These are phyloP conservation scores for Marisa cornuarietis DNA, from an alignment of 1,140 invertebrate species.

Conservation along the genomic window DNA sequence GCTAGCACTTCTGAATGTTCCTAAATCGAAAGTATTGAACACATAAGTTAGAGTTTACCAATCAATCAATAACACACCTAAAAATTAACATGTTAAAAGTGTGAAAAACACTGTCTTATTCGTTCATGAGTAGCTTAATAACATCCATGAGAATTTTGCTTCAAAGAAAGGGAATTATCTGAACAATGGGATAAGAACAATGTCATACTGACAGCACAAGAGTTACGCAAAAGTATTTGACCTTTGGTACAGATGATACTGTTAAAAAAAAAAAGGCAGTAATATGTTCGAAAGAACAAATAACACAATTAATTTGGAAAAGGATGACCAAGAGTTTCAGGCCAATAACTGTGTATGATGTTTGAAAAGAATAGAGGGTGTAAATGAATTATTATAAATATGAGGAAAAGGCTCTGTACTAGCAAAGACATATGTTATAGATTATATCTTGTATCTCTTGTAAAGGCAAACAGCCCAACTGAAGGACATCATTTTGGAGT, in stretches of 20 bases:
- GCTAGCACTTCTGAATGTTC: constrained; percentile 60
- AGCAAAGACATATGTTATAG: neutral
- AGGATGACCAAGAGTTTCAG: no score
- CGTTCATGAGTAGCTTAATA: no score
- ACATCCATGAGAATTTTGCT: neutral
- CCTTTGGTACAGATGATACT: no score
- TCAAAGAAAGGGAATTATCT: neutral
- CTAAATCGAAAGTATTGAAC: constrained; percentile 34
- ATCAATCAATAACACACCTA: neutral
- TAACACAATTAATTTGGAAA: no score
- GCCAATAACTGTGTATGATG: no score
- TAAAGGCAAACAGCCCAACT: no score
- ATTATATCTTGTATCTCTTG: no score
- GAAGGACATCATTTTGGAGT: neutral
- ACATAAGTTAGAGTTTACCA: no score
- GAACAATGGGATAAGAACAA: neutral
- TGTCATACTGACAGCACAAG: neutral
- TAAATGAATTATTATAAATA: neutral
- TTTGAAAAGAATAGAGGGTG: no score
- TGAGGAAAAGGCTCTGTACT: neutral
- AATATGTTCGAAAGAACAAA: no score
- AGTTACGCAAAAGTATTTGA: no score
- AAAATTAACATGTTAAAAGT: neutral
- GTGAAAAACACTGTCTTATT: neutral
- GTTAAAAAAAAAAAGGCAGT: no score